These are phyloP conservation scores for Muraenolepis orangiensis DNA, from an alignment of 2,797 vertebrate species.

Conservation along the genomic window DNA sequence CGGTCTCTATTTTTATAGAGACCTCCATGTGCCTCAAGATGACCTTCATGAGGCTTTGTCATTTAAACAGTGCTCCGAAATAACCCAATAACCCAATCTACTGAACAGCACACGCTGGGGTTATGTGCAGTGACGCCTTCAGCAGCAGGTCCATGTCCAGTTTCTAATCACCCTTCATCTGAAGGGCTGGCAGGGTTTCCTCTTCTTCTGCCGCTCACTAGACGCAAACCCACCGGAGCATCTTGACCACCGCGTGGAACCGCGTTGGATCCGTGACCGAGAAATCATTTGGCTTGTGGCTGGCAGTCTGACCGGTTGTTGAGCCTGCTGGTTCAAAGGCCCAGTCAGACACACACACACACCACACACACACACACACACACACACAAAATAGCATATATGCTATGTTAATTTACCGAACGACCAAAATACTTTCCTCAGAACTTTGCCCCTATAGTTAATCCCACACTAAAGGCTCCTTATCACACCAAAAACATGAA, in stretches of 20 bases:
- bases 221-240: not conserved
- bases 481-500: not conserved
- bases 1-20: too few species aligned
- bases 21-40: too few species aligned
- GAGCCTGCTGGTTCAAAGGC: conserved; percentile 33
- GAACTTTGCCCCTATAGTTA: not conserved
- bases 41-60: too few species aligned
- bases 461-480: conserved; percentile 5
- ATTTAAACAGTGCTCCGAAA: too few species aligned
- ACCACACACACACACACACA: not conserved
- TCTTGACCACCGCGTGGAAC: conserved; percentile 9
- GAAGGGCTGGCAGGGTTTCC: too few species aligned
- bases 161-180: not conserved
- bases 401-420: not conserved
- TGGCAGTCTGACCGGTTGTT: conserved; percentile 40
- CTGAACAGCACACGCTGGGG: too few species aligned
- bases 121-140: too few species aligned
- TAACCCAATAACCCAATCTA: too few species aligned
- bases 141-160: too few species aligned
- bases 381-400: not conserved
- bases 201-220: not conserved
- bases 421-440: conserved; percentile 9
- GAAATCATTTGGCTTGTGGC: conserved; percentile 50
- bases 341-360: conserved; percentile 5
- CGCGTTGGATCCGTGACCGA: conserved; percentile 33